Evolutionary conservation across 23 tunicate genomes (phyloP).

Genomic region (Botrylloides violaceus): DNA sequence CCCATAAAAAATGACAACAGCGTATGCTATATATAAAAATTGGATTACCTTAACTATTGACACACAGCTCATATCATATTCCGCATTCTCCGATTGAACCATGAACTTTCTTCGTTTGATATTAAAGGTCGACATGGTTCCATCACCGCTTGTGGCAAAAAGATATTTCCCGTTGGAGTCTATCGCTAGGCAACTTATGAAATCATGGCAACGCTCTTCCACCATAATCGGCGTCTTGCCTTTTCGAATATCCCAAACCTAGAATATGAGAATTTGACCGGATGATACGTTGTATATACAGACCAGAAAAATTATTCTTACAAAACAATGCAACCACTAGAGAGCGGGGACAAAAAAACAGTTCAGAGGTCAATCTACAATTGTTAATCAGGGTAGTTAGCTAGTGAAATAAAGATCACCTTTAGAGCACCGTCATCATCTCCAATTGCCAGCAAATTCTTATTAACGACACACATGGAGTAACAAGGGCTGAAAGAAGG

Average conservation of each 20-base stretch:
- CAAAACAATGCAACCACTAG: too few species aligned
- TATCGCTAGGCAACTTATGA: conserved; percentile 50
- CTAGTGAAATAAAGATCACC: too few species aligned
- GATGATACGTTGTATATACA: too few species aligned
- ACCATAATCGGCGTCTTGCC: conserved; percentile 52
- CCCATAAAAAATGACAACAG: too few species aligned
- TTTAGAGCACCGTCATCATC: conserved; percentile 85
- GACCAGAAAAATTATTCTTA: not conserved
- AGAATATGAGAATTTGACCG: too few species aligned
- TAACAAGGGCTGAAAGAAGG: conserved; percentile 32
- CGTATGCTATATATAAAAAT: not conserved
- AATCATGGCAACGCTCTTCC: conserved; percentile 40
- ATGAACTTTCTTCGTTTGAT: conserved; percentile 58
- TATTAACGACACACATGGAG: conserved; percentile 41
- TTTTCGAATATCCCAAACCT: conserved; percentile 90
- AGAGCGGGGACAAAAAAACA: too few species aligned
- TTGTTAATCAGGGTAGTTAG: too few species aligned
- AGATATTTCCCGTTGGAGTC: conserved; percentile 46
- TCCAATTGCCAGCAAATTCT: conserved; percentile 72
- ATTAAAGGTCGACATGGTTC: conserved; percentile 78
- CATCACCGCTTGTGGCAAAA: conserved; percentile 75
- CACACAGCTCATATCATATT: conserved; percentile 42
- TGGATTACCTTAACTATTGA: conserved; percentile 45
- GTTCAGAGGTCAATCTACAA: too few species aligned
- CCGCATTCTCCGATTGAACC: conserved; percentile 61